Percentiles rank a stretch among this genome's conserved stretches.
These are phyloP conservation scores for Bubo scandiacus DNA, from an alignment of 2,113 vertebrate species.

Conservation along the genomic window DNA sequence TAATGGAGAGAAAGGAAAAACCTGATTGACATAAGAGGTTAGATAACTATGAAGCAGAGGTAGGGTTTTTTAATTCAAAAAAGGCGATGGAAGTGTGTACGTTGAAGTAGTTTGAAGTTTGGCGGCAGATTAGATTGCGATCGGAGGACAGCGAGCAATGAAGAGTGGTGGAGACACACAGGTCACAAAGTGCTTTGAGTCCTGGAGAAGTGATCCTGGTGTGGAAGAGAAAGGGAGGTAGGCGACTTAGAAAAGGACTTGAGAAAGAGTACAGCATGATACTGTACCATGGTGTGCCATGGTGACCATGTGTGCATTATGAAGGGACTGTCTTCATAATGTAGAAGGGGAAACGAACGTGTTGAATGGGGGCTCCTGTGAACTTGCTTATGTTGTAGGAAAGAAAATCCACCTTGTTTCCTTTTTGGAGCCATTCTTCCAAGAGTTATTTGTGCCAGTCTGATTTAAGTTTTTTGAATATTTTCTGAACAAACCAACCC, in stretches of 20 bases:
- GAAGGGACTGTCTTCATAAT: accelerated
- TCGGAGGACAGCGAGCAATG: background rate
- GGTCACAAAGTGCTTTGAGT: background rate
- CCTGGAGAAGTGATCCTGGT: background rate
- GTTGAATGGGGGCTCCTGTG: accelerated
- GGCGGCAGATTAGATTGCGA: background rate
- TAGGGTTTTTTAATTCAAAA: background rate
- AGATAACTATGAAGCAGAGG: background rate
- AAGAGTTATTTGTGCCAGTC: background rate
- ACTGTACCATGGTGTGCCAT: background rate
- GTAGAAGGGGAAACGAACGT: accelerated
- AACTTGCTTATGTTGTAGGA: background rate
- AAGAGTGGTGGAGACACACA: background rate
- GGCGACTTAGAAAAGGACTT: too few species aligned
- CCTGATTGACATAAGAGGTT: background rate
- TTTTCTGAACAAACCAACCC: background rate
- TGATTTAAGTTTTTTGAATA: background rate
- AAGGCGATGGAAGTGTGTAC: background rate
- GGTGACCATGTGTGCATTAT: background rate
- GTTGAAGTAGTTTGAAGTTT: background rate
- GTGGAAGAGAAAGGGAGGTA: background rate
- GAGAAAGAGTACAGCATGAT: background rate
- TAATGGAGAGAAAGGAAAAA: background rate
- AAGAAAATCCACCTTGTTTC: background rate
- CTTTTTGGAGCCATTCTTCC: background rate